Evolutionary conservation across 2,113 vertebrate genomes (phyloP).

Genomic region (Gymnorhina tibicen): DNA sequence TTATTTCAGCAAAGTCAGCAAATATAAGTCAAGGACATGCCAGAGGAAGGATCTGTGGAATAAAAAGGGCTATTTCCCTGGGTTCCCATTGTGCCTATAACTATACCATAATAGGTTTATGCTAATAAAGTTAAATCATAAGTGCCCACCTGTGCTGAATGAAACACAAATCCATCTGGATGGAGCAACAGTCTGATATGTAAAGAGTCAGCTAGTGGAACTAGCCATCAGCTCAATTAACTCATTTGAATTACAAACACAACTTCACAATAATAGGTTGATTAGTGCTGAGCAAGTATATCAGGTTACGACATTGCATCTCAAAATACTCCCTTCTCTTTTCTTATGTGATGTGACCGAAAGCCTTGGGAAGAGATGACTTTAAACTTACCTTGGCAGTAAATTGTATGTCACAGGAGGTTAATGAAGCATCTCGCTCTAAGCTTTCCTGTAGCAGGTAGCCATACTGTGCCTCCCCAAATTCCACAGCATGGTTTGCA

Average conservation of each 20-base stretch:
- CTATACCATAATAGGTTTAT: slow-evolving; percentile 37
- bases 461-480: background rate
- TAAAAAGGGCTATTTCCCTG: slow-evolving; percentile 31
- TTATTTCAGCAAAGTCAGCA: slow-evolving; percentile 60
- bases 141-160: slow-evolving; percentile 53
- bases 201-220: background rate
- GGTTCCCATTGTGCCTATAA: slow-evolving; percentile 39
- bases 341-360: background rate
- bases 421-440: background rate
- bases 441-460: background rate
- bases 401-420: background rate
- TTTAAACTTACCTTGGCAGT: slow-evolving; percentile 34
- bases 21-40: slow-evolving; percentile 34
- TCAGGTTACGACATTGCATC: background rate
- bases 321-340: background rate
- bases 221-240: slow-evolving; percentile 24
- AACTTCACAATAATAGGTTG: slow-evolving; percentile 9
- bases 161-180: slow-evolving; percentile 49
- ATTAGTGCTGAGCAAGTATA: slow-evolving; percentile 32
- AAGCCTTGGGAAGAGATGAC: background rate
- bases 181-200: background rate
- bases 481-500: background rate
- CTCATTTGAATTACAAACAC: slow-evolving; percentile 44
- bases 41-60: slow-evolving; percentile 42
- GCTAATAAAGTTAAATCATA: slow-evolving; percentile 53